These are phyloP conservation scores for Parapsyche elsis DNA, from an alignment of 1,140 invertebrate genomes.

Conservation along the genomic window DNA sequence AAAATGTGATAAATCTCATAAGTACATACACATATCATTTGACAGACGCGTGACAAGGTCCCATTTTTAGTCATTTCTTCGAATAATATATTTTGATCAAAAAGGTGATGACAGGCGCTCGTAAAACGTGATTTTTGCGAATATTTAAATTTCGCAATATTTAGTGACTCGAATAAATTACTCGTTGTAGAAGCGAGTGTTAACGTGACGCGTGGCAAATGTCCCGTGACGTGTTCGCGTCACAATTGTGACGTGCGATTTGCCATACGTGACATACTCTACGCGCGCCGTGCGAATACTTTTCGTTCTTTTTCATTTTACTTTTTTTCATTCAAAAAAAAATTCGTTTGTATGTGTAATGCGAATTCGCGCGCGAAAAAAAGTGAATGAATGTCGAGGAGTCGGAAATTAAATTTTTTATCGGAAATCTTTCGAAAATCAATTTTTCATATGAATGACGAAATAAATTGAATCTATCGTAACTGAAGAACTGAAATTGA, in stretches of 20 bases:
- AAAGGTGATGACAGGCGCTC: too few relatives aligned
- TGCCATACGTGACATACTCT: slow-evolving; percentile 16
- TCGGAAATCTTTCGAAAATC: neutral
- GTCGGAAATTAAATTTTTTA: slow-evolving; percentile 5
- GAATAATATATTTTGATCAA: too few relatives aligned
- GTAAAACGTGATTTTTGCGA: too few relatives aligned
- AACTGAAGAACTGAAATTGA: too few relatives aligned
- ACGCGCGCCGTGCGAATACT: neutral
- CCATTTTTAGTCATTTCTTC: too few relatives aligned
- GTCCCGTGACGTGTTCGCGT: too few relatives aligned
- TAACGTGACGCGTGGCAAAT: neutral
- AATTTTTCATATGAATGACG: neutral
- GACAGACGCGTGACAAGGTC: too few relatives aligned
- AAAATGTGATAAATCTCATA: too few relatives aligned
- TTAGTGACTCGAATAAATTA: slow-evolving; percentile 11
- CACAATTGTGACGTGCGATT: neutral
- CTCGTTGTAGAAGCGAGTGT: neutral
- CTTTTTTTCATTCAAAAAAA: neutral
- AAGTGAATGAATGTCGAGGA: neutral
- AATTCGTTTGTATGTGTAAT: neutral
- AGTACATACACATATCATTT: too few relatives aligned
- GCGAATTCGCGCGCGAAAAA: slow-evolving; percentile 1
- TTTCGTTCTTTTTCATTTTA: neutral
- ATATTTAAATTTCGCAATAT: neutral
- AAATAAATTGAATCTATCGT: slow-evolving; percentile 10